Conservation (phyloP, 1,140 invertebrate genomes). For the Ladona fulva region DNA sequence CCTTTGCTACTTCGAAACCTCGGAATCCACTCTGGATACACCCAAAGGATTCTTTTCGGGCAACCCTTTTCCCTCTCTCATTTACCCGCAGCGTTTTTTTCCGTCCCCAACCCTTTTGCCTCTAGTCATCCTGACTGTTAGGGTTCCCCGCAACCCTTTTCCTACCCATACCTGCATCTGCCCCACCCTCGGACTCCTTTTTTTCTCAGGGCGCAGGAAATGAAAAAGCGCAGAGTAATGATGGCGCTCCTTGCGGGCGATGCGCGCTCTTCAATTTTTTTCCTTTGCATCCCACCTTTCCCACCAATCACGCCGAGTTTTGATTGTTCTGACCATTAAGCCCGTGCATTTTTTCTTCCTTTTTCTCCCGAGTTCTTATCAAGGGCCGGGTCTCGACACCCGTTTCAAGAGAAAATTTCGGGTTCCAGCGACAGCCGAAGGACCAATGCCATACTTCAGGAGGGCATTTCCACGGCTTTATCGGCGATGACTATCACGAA, state of each 20-base stretch:
- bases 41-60: not conserved
- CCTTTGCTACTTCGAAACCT: not conserved
- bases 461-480: not conserved
- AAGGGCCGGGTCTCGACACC: not conserved
- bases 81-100: not conserved
- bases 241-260: not conserved
- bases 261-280: not conserved
- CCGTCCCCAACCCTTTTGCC: not conserved
- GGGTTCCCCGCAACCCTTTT: not conserved
- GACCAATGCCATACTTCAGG: not conserved
- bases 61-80: not conserved
- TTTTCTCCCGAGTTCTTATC: not conserved
- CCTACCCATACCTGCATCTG: not conserved
- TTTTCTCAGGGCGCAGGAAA: not conserved
- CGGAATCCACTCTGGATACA: not conserved
- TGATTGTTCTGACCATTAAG: constrained; percentile 9
- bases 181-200: not conserved
- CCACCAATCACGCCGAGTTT: not conserved
- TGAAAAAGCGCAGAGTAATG: not conserved
- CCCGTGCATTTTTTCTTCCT: not conserved
- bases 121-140: not conserved
- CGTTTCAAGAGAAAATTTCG: constrained; percentile 3
- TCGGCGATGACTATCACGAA: not conserved
- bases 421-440: not conserved
- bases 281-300: not conserved